Evolutionary conservation across 2,888 invertebrate species (phyloP), one percentile per base, ranked within the genome.

Genomic region (Leptopilina syphax): DNA sequence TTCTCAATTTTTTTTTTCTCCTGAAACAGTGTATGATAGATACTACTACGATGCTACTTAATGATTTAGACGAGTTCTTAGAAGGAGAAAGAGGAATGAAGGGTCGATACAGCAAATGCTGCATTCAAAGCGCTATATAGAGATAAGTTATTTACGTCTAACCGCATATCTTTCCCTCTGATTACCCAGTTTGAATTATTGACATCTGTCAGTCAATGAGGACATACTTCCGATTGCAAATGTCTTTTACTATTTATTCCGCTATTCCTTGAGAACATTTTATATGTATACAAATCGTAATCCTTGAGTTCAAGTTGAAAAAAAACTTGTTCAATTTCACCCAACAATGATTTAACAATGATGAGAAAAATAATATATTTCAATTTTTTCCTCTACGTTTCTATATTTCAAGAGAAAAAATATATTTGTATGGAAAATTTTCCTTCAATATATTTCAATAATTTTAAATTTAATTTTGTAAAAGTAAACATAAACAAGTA

Each of bases 101-200:
- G 73, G 73, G 41, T 73, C 73, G 73, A 73, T 73, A 73, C 1
- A 73, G 34, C 57, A 73, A 54, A 57, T 57, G n/a, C 57, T 54
- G 54, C 57, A 73, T 73, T 73, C 34, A 73, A 41, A 57, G 50
- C 54, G 57, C 57, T 54, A 50, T 34, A 34, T 50, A 73, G 34
- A 34, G n/a, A 57, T 73, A 57, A 57, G n/a, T 73, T 73, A 73
- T 73, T 73, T 57, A 73, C 57, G n/a, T 18, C 18, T 24, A 18
- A 63, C 63, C 18, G 24, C 18, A 63, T 57, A 47, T 27, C 70
- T 70, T 57, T 57, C 54, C n/a, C 27, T 9, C 34, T 27, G 50
- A 70, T 70, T 70, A 54, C 34, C 73, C 24, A 8, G 12, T 34
- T 54, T 34, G 50, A 27, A 57, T 73, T 73, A 57, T 73, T 57